Evolutionary conservation across 2,113 vertebrate species (phyloP).

Genomic region (Myanophis thanlyinensis): DNA sequence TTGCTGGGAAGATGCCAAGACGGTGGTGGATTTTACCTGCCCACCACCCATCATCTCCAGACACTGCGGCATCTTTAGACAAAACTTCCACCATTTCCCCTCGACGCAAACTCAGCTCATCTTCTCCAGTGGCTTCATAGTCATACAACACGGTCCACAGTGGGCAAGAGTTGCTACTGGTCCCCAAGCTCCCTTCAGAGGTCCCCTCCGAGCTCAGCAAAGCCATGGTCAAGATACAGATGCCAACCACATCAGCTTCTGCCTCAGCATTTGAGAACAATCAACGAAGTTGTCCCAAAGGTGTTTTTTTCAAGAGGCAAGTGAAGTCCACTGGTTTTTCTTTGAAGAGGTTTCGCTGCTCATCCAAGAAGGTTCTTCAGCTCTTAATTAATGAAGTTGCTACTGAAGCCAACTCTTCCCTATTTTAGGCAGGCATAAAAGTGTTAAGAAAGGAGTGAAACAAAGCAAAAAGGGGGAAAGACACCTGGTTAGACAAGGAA

Average conservation of each 20-base stretch:
- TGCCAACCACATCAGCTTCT: constrained; percentile 30
- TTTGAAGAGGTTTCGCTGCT: too few relatives aligned
- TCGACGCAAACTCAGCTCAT: constrained; percentile 83
- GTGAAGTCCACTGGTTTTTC: too few relatives aligned
- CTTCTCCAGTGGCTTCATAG: constrained; percentile 85
- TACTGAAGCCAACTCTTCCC: constrained; percentile 27
- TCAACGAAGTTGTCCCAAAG: constrained; percentile 23
- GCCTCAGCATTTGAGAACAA: constrained; percentile 71
- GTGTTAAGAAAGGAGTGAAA: neutral
- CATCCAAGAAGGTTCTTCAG: too few relatives aligned
- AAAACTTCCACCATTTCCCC: constrained; percentile 86
- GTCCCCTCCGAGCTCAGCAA: constrained; percentile 69
- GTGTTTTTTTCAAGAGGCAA: too few relatives aligned
- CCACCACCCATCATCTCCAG: constrained; percentile 90
- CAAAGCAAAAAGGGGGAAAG: neutral
- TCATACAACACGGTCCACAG: constrained; percentile 86
- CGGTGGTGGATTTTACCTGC: constrained; percentile 84
- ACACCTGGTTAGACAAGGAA: neutral
- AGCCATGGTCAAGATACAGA: constrained; percentile 71
- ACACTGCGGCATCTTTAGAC: constrained; percentile 84
- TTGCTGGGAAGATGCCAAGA: constrained; percentile 86
- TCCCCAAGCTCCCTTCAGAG: constrained; percentile 46
- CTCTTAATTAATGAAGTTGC: constrained; percentile 26
- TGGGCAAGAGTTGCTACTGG: constrained; percentile 49
- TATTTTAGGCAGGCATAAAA: neutral